phyloP scores from a whole-genome alignment of 2,888 invertebrate genomes.

The Drosophila neoperkinsi region DNA sequence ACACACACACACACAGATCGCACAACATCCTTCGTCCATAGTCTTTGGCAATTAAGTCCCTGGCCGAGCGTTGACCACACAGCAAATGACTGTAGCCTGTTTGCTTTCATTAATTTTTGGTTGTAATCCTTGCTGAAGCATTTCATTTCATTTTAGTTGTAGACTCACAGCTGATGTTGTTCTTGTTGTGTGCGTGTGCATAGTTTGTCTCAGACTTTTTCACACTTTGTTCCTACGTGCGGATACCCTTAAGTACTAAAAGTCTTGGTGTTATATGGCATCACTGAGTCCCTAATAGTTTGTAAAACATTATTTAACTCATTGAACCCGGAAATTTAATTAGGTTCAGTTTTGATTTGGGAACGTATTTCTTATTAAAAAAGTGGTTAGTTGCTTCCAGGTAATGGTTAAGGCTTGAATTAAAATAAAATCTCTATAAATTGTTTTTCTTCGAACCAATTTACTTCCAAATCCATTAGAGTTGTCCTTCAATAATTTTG shows the following conservation, averaged over 20 bases:
- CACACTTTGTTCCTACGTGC: conserved; percentile 65
- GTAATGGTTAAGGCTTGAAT: background rate
- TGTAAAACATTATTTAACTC: background rate
- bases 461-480: background rate
- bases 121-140: conserved; percentile 81
- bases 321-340: background rate
- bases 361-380: background rate
- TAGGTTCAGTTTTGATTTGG: background rate
- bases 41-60: conserved; percentile 81
- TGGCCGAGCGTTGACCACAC: conserved; percentile 81
- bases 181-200: conserved; percentile 63
- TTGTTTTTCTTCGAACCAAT: background rate
- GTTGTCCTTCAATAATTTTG: background rate
- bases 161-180: conserved; percentile 40
- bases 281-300: background rate
- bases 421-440: background rate
- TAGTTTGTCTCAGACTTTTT: conserved; percentile 72
- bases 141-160: conserved; percentile 77
- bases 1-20: conserved; percentile 25
- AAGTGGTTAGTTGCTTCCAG: background rate
- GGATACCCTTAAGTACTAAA: conserved; percentile 33
- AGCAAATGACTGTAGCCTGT: conserved; percentile 81
- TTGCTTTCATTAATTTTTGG: conserved; percentile 83
- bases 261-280: background rate
- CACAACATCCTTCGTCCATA: conserved; percentile 40